phyloP scores from a whole-genome alignment of 1,140 invertebrate species.

The Hylaeus anthracinus region DNA sequence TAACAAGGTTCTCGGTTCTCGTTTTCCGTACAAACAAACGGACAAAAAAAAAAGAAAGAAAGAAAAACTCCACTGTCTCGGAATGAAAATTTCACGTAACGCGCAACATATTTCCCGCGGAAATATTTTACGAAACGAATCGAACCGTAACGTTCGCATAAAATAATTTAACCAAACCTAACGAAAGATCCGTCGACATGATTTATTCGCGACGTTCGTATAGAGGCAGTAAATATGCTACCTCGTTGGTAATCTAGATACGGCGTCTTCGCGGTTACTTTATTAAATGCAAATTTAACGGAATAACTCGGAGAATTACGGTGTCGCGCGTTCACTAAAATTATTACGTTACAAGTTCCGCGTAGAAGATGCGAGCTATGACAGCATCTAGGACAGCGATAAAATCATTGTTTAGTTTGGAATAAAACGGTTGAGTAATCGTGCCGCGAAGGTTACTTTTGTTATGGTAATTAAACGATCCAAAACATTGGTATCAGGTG shows the following conservation, averaged over 20 bases:
- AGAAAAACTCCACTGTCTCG: neutral
- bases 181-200: too few species aligned
- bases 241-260: too few species aligned
- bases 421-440: conserved; percentile 18
- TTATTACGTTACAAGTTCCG: neutral
- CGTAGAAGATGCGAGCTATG: neutral
- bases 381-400: neutral
- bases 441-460: conserved; percentile 7
- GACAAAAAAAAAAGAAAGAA: neutral
- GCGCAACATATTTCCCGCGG: too few species aligned
- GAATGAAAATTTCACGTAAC: too few species aligned
- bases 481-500: conserved; percentile 31
- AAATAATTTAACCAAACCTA: too few species aligned
- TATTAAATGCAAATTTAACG: too few species aligned
- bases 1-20: neutral
- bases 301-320: neutral
- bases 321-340: neutral
- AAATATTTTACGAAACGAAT: too few species aligned
- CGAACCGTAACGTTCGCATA: too few species aligned
- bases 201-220: too few species aligned
- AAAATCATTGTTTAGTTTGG: conserved; percentile 19
- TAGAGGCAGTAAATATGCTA: too few species aligned
- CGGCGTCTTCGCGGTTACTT: too few species aligned
- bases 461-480: conserved; percentile 46
- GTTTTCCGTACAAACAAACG: neutral